Percentiles rank a stretch among this genome's conserved stretches.
Conservation (phyloP, 2,888 invertebrate genomes). For the Polyommatus iphigenia region DNA sequence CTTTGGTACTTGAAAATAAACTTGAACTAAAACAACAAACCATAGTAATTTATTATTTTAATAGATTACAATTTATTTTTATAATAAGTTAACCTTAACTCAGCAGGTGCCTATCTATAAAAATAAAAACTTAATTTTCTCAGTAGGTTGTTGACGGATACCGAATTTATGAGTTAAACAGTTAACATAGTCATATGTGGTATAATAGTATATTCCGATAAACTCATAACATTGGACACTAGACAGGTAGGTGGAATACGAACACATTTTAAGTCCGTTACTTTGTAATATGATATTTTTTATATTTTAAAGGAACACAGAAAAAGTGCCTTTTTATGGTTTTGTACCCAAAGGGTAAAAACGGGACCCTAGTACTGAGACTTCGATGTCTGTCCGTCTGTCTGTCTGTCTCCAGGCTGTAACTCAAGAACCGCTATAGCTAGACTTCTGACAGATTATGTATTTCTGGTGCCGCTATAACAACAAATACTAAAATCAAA, state of each 20-base stretch:
- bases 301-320: not conserved
- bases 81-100: not conserved
- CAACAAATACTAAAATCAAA: no score
- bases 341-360: no score
- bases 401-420: no score
- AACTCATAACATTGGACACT: not conserved
- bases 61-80: not conserved
- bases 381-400: no score
- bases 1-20: not conserved
- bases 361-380: no score
- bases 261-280: not conserved
- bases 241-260: not conserved
- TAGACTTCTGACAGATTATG: no score
- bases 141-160: not conserved
- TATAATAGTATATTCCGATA: constrained; percentile 13
- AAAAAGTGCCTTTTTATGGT: not conserved
- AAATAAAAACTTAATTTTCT: not conserved
- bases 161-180: constrained; percentile 18
- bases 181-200: not conserved
- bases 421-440: no score
- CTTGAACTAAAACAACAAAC: not conserved
- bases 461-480: no score
- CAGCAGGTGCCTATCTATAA: not conserved
- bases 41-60: not conserved
- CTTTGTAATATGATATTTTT: constrained; percentile 16